Evolutionary conservation across 2,888 invertebrate genomes (phyloP).

Genomic region (Theretra japonica): DNA sequence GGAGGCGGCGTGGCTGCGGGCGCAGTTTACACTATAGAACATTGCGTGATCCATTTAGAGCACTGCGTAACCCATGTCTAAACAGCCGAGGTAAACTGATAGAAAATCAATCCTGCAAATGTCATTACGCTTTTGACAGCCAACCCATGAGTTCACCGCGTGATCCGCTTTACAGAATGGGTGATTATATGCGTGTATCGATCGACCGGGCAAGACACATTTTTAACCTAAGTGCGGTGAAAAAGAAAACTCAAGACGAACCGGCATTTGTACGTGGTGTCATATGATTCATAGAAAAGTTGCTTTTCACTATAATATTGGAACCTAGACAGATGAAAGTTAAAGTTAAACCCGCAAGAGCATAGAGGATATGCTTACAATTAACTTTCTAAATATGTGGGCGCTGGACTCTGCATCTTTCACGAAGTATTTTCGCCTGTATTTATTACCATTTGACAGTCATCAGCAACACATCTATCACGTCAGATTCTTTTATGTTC

Average conservation of each 20-base stretch:
- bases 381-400: not conserved
- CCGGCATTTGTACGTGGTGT: conserved; percentile 39
- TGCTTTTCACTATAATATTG: too few relatives aligned
- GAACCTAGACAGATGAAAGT: too few relatives aligned
- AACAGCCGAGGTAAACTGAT: not conserved
- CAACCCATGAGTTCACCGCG: conserved; percentile 48
- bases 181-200: conserved; percentile 73
- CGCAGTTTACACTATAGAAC: conserved; percentile 31
- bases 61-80: not conserved
- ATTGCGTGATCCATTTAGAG: not conserved
- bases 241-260: not conserved
- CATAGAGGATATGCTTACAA: not conserved
- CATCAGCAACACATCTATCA: not conserved
- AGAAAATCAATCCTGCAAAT: not conserved
- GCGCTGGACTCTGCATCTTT: not conserved
- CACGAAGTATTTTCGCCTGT: not conserved
- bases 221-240: conserved; percentile 56
- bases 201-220: conserved; percentile 71
- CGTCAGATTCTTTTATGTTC: too few relatives aligned
- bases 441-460: not conserved
- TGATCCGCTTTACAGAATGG: conserved; percentile 60
- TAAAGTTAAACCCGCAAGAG: not conserved
- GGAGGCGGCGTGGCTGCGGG: conserved; percentile 25
- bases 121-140: not conserved
- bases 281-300: not conserved